Conservation (phyloP, 2,113 vertebrate genomes). For the Cervus canadensis region DNA sequence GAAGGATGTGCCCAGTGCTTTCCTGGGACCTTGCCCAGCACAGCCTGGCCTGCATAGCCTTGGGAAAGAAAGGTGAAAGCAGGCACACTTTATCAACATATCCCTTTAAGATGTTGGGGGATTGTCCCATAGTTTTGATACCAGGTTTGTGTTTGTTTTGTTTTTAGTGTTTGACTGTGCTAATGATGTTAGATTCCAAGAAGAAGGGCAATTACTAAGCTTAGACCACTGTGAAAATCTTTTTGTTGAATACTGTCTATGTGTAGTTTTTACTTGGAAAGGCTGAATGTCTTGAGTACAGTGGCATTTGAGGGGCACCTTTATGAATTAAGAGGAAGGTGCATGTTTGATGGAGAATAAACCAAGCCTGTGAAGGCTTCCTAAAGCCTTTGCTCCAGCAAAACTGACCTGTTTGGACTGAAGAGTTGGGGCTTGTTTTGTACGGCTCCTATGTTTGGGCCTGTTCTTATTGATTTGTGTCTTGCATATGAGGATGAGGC, state of each 20-base stretch:
- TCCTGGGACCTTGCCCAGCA: background rate
- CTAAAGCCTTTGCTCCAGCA: background rate
- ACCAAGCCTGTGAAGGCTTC: background rate
- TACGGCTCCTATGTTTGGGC: background rate
- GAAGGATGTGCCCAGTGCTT: background rate
- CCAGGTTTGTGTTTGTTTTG: background rate
- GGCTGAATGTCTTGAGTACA: background rate
- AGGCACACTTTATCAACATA: background rate
- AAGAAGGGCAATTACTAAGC: background rate
- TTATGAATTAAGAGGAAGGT: background rate
- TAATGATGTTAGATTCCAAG: background rate
- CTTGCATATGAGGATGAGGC: background rate
- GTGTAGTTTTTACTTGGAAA: background rate
- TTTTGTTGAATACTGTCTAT: background rate
- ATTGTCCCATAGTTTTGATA: background rate
- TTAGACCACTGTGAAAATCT: background rate
- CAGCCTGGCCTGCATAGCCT: background rate
- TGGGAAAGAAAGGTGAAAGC: background rate
- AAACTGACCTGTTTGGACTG: background rate
- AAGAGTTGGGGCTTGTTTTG: background rate
- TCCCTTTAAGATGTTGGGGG: background rate
- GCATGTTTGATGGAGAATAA: background rate
- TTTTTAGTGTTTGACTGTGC: background rate
- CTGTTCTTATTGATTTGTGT: background rate
- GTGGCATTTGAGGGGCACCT: background rate